A percentile compares a stretch with the other conserved stretches of the same genome.
Evolutionary conservation across 2,888 invertebrate genomes (phyloP).

Genomic region (Hesperia comma): DNA sequence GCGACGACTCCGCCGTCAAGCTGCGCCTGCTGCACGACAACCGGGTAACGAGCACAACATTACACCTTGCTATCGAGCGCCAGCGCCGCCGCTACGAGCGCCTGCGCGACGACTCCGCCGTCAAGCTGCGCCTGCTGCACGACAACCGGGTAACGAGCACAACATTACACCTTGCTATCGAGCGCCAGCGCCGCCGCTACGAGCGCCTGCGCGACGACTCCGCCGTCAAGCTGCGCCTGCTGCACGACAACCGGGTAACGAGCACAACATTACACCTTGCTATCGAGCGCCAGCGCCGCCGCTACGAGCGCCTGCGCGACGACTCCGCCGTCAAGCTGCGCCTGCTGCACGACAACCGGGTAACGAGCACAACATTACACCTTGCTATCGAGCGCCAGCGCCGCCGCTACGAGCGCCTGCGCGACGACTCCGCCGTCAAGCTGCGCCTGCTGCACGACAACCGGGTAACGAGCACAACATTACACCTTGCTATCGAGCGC

Average conservation of each 20-base stretch:
- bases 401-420: too few species aligned
- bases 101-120: constrained; percentile 95
- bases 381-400: constrained; percentile 42
- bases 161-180: background rate
- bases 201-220: too few species aligned
- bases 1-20: constrained; percentile 97
- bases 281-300: too few species aligned
- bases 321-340: too few species aligned
- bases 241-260: too few species aligned
- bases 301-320: too few species aligned
- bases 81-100: constrained; percentile 96
- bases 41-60: constrained; percentile 83
- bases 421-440: too few species aligned
- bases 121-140: constrained; percentile 98
- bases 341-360: too few species aligned
- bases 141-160: constrained; percentile 92
- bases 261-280: background rate
- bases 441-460: too few species aligned
- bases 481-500: constrained; percentile 40
- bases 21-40: constrained; percentile 98
- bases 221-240: too few species aligned
- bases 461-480: constrained; percentile 80
- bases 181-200: too few species aligned
- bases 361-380: constrained; percentile 59
- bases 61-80: constrained; percentile 38